Evolutionary conservation across 2,888 invertebrate species (phyloP), one percentile per base, ranked within the genome.

Genomic region (Volucella bombylans): DNA sequence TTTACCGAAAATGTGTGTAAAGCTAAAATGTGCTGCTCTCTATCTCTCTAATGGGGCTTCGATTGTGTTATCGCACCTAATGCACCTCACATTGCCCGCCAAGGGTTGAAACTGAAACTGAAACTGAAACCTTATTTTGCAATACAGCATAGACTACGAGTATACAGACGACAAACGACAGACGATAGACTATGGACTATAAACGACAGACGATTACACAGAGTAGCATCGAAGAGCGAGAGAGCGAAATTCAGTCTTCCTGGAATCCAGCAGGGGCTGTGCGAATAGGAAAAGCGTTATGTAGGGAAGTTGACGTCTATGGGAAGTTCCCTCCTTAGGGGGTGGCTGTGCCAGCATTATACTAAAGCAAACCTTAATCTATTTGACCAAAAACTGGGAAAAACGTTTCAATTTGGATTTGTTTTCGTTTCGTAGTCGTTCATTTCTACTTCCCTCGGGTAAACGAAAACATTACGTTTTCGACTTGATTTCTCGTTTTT

Each of bases 401-500:
- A 71, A 85, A 81, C 80, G 85, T 85, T 85, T 81, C 85, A 81
- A 85, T 85, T 85, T 85, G 81, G 81, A 77, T 81, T 77, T 76
- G 85, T 81, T 83, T 78, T 77, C 81, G 85, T 81, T 83, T 78
- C 78, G 73, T 73, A 41, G 81, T 59, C 68, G 76, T 71, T 85
- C 85, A 85, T 77, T 85, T 72, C 68, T 85, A 57, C 72, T 81
- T 81, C 65, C 57, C 85, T 77, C 77, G 54, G 72, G 47, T 67
- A 62, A 77, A 85, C 57, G 72, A 81, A 85, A 81, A 59, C 72
- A 64, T 47, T 38, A 67, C 67, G 55, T 45, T 59, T 54, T 68
- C 47, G 45, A 31, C 31, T 31, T 31, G 55, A 62, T 62, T 62
- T 62, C 38, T 38, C 38, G 50, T 76, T 62, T 74, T 57, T 57